Base-by-base conservation (phyloP, 2,888 invertebrate species). In the Venusia cambrica region DNA sequence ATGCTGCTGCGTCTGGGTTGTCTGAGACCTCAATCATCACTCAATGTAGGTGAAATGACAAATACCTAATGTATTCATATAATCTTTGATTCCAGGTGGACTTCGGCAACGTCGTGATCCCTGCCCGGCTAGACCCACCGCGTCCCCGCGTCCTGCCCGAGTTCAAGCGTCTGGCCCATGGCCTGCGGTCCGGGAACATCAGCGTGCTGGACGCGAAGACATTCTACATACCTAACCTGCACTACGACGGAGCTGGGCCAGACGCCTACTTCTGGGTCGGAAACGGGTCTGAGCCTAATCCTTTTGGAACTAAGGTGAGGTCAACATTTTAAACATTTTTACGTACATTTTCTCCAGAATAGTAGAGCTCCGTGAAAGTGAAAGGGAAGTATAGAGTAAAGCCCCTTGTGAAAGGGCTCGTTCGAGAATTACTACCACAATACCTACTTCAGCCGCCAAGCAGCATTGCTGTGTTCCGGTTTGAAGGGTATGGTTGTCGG, bases 261-360 rank as follows among this genome's bases (percentile, higher is more conserved):
- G 97, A 97, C 67, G 96, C 97, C 0, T 97, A 95, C 76, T 97
- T 97, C 78, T 96, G 95, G 94, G 96, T 96, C n/a, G 97, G 97
- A 6, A 96, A 92, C 56, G 97, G 96, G 2, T 85, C 91, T 0
- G 93, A 94, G 51, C 96, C 96, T 0, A 92, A 90, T 57, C 88
- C 93, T 7, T 92, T 92, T 74, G 97, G 97, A 12, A 92, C 92
- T 52, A 97, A 96, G 88, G 92, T 91, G 8, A 18, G 19, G n/a
- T n/a, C n/a, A n/a, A n/a, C n/a, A n/a, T n/a, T n/a, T n/a, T n/a
- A 11, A 14, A 15, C 3, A 9, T 4, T 12, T 21, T 21, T 7
- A 2, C n/a, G n/a, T n/a, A n/a, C n/a, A n/a, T n/a, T n/a, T n/a
- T n/a, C n/a, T n/a, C n/a, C n/a, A n/a, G n/a, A n/a, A n/a, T n/a